Conservation (phyloP, 2,888 invertebrate species). For the Caenorhabditis macrosperma region DNA sequence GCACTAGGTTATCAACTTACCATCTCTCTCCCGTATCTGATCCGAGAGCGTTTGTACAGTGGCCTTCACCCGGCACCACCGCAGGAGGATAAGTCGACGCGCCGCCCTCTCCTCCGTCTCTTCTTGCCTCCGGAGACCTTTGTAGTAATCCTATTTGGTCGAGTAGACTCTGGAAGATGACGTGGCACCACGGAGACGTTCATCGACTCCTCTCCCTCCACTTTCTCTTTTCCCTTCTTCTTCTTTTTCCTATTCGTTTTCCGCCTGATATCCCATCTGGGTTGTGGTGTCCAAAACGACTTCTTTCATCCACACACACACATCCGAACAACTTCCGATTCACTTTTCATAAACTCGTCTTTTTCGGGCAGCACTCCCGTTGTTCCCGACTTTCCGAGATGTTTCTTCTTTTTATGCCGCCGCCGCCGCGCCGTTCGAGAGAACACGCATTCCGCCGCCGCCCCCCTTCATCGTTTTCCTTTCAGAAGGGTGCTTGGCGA, state of each 20-base stretch:
- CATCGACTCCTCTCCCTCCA: no score
- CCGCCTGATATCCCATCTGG: slow-evolving; percentile 50
- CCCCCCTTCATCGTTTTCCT: slow-evolving; percentile 31
- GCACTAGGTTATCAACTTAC: slow-evolving; percentile 46
- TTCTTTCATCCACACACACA: background rate
- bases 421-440: background rate
- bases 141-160: slow-evolving; percentile 41
- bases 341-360: slow-evolving; percentile 50
- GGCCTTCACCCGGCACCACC: slow-evolving; percentile 43
- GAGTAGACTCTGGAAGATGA: slow-evolving; percentile 25
- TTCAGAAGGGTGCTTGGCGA: slow-evolving; percentile 54
- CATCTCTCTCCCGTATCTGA: slow-evolving; percentile 35
- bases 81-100: slow-evolving; percentile 27
- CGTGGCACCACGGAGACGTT: no score
- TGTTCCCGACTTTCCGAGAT: background rate
- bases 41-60: slow-evolving; percentile 36
- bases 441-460: no score
- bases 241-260: slow-evolving; percentile 12
- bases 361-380: background rate
- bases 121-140: slow-evolving; percentile 8
- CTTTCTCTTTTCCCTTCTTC: background rate
- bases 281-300: slow-evolving; percentile 41
- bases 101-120: slow-evolving; percentile 31
- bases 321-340: slow-evolving; percentile 43
- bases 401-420: slow-evolving; percentile 27